Evolutionary conservation across 2,797 vertebrate species (phyloP).

Genomic region (Mareca penelope): DNA sequence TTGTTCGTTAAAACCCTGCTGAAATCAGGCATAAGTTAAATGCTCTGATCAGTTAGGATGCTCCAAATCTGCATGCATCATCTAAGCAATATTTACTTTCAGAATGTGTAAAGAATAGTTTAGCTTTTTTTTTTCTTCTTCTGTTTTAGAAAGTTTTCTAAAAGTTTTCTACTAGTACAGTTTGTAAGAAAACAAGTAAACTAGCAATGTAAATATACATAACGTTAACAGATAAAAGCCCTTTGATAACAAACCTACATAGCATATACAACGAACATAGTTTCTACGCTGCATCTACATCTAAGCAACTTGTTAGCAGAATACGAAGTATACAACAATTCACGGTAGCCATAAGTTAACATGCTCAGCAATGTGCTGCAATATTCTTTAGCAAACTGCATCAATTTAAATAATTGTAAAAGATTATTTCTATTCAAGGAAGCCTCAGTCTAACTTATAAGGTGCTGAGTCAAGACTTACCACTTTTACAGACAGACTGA

Average conservation of each 20-base stretch:
- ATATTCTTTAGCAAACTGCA: background rate
- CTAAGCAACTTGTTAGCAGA: background rate
- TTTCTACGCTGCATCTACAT: background rate
- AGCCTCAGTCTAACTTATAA: conserved; percentile 18
- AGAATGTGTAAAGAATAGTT: background rate
- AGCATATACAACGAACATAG: accelerated
- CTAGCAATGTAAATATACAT: background rate
- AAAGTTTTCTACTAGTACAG: background rate
- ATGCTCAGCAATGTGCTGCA: background rate
- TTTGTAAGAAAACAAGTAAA: background rate
- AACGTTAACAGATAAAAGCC: background rate
- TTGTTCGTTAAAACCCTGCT: background rate
- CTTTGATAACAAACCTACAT: background rate
- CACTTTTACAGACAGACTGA: conserved; percentile 41
- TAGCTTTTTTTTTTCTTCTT: background rate
- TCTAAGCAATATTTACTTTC: background rate
- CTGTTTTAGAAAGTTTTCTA: background rate
- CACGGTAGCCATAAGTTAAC: background rate
- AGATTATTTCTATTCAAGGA: conserved; percentile 47
- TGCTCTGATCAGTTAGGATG: background rate
- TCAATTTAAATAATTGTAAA: background rate
- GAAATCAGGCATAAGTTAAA: background rate
- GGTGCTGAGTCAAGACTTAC: conserved; percentile 54
- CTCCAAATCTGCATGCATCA: background rate
- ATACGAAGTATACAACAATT: background rate